These are phyloP conservation scores for Chelmon rostratus DNA, from an alignment of 2,797 vertebrate species.

Conservation along the genomic window DNA sequence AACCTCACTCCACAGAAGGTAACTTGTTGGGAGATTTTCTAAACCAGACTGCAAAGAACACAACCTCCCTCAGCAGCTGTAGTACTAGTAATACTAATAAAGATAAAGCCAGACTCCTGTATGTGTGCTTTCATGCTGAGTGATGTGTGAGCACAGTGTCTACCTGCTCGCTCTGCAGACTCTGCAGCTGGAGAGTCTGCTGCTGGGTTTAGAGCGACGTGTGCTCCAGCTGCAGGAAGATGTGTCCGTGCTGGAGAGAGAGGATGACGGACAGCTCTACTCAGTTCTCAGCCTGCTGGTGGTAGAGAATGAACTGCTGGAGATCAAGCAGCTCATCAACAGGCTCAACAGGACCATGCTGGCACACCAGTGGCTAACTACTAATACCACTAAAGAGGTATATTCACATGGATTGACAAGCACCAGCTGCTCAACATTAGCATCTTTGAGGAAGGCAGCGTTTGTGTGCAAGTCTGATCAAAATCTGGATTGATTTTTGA, in stretches of 20 bases:
- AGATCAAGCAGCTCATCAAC: conserved; percentile 71
- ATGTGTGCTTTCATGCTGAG: neutral
- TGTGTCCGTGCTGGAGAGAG: conserved; percentile 73
- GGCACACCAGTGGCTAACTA: conserved; percentile 44
- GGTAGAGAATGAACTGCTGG: conserved; percentile 79
- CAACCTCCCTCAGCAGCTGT: neutral
- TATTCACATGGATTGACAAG: neutral
- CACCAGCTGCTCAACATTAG: neutral
- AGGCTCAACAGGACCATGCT: conserved; percentile 69
- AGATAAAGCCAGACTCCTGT: neutral
- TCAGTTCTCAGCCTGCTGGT: conserved; percentile 77
- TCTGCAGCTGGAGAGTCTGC: conserved; percentile 60
- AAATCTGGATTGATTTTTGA: neutral
- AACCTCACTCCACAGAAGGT: conserved; percentile 70
- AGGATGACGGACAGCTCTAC: conserved; percentile 79
- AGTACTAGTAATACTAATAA: neutral
- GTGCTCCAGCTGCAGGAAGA: conserved; percentile 73
- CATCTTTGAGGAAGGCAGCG: neutral
- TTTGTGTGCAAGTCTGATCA: neutral
- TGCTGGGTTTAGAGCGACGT: conserved; percentile 77
- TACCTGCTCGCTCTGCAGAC: conserved; percentile 56
- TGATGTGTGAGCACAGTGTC: too few relatives aligned
- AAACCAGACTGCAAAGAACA: neutral
- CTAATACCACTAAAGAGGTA: conserved; percentile 62
- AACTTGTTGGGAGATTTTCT: neutral